Conservation (phyloP, 2,888 invertebrate species). For the Candidula unifasciata region DNA sequence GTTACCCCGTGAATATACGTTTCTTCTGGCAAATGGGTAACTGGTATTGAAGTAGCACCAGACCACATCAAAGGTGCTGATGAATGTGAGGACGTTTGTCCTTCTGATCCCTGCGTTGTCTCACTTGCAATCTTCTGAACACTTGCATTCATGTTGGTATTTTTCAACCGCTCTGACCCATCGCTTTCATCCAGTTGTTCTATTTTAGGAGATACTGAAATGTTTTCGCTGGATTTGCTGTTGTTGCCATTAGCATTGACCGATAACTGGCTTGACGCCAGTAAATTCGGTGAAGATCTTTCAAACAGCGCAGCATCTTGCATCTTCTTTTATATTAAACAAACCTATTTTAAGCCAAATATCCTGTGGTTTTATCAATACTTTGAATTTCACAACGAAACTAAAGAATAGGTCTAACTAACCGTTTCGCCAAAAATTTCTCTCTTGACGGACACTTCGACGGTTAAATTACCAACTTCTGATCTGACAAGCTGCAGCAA, state of each 20-base stretch:
- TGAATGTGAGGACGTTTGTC: constrained; percentile 26
- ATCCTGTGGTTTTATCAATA: too few relatives aligned
- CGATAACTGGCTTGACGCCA: constrained; percentile 56
- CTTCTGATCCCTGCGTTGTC: constrained; percentile 40
- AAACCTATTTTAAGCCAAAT: not conserved
- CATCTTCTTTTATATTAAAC: constrained; percentile 69
- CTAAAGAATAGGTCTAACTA: too few relatives aligned
- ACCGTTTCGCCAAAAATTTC: too few relatives aligned
- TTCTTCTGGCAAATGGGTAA: constrained; percentile 70
- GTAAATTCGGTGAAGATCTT: constrained; percentile 71
- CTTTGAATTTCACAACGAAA: too few relatives aligned
- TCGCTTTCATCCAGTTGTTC: constrained; percentile 14
- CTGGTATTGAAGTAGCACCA: constrained; percentile 51
- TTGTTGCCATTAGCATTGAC: constrained; percentile 50
- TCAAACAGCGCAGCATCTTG: constrained; percentile 78
- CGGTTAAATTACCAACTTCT: not conserved
- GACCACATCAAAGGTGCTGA: constrained; percentile 45
- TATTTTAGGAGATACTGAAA: not conserved
- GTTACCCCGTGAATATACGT: constrained; percentile 76
- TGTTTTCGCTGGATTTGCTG: constrained; percentile 11
- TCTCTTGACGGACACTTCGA: not conserved
- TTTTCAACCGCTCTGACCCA: constrained; percentile 60
- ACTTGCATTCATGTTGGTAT: constrained; percentile 56
- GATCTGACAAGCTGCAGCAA: not conserved
- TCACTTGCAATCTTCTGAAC: constrained; percentile 31